Base-by-base conservation (phyloP, 2,113 vertebrate genomes). In the Cyprinus carpio region DNA sequence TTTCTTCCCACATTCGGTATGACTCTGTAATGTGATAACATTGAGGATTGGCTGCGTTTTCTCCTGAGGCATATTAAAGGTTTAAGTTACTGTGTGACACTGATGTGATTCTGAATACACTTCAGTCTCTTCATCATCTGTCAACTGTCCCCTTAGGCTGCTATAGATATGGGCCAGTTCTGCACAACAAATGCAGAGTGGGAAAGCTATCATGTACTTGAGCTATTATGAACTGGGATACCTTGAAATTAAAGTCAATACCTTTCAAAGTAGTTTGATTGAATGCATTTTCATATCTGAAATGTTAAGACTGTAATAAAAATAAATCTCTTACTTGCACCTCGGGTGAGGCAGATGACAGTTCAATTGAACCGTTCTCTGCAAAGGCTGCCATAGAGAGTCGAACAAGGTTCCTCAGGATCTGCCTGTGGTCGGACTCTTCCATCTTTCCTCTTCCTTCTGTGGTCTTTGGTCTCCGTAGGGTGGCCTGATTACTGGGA, bases 381-480 rank as follows among this genome's bases (percentile, higher is more conserved):
- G 96, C 96, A 13, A 98, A 95, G 2, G 97, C 97, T 6, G 96
- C 98, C 95, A 99, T 96, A 0, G 98, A 99, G 62, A 99, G 92
- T 2, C 97, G 94, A 9, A 98, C 96, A 88, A 99, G 93, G 90
- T 96, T 97, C 77, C 94, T 92, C 60, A 99, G 94, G 87, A 99
- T 96, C 87, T 94, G 93, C 76, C 91, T 95, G 31, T 93, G 95
- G 84, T 95, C 95, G 1, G 94, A 90, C 23, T 93, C 93, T 0
- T 95, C 93, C 0, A 86, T 20, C 1, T 85, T 90, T 11, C 80
- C 91, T 11, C 81, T 84, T 1, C 86, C 87, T 4, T 93, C 91
- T 0, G 84, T 87, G 29, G 87, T 92, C 82, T 90, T 95, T 12
- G 93, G 93, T 75, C 87, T 93, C 84, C 95, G 89, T 56, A 96